Base-by-base conservation (phyloP, 2,797 vertebrate genomes). In the Psittacula echo region DNA sequence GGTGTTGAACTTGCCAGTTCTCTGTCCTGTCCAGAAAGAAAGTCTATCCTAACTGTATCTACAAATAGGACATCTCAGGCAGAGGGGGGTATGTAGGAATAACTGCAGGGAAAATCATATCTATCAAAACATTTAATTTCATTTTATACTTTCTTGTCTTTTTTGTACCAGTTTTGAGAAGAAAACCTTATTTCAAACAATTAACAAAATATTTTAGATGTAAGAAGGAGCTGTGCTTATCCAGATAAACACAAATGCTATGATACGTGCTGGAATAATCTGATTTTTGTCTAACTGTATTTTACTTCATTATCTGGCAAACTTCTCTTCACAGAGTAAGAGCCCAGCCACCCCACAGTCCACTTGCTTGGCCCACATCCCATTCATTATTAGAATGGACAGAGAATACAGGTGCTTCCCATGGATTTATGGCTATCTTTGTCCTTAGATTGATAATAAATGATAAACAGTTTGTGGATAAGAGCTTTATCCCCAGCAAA, bases 401-500 rank as follows among this genome's bases (percentile, higher is more conserved):
- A 77, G 22, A 78, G 45, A 90, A 68, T 71, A 72, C n/a, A 75
- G 68, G 76, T 89, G 72, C 48, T 80, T 94, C 61, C 71, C 37
- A 22, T 56, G 71, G 78, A 92, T 85, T 95, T 78, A 72, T 51
- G 23, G 65, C 77, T 94, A 95, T 94, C 83, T 95, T 92, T 90
- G 66, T 92, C 76, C 44, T 45, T 65, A 73, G 68, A 87, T 32
- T 89, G 84, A 93, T 96, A 93, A 47, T 74, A 87, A 93, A 82
- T 2, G 18, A 92, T 77, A 89, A 93, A 77, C 77, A 92, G 61
- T 95, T 92, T 75, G 61, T 75, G 75, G 75, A 60, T 91, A 96
- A 91, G 86, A 90, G 78, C 78, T 94, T 95, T 93, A 94, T 83
- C 84, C 81, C 20, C 58, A 90, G 78, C n/a, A 96, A 96, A 96